phyloP scores from a whole-genome alignment of 1,140 invertebrate species.

The Heliconius melpomene region DNA sequence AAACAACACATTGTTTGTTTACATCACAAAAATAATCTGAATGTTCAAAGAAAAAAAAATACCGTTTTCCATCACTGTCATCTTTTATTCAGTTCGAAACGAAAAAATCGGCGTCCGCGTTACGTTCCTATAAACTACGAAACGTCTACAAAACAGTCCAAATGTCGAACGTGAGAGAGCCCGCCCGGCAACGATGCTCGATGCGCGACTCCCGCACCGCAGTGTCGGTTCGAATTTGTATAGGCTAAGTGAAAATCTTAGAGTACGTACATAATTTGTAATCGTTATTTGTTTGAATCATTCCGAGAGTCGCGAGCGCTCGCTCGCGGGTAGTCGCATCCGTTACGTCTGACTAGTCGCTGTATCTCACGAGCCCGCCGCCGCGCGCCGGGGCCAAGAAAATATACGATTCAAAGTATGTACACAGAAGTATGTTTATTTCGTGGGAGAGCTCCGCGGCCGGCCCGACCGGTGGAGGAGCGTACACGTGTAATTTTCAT shows the following conservation, averaged over 20 bases:
- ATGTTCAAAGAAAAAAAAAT: slow-evolving; percentile 35
- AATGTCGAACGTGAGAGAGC: slow-evolving; percentile 39
- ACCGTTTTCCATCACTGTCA: slow-evolving; percentile 41
- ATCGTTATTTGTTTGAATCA: slow-evolving; percentile 51
- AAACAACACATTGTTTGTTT: slow-evolving; percentile 39
- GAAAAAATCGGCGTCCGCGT: slow-evolving; percentile 33
- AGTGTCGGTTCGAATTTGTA: slow-evolving; percentile 45
- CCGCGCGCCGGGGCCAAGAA: slow-evolving; percentile 29
- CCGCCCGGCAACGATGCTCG: slow-evolving; percentile 77
- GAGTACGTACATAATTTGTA: slow-evolving; percentile 48
- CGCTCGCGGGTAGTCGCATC: slow-evolving; percentile 39
- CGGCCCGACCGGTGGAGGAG: slow-evolving; percentile 64
- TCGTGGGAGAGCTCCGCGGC: slow-evolving; percentile 69
- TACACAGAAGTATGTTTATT: slow-evolving; percentile 78
- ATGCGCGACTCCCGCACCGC: slow-evolving; percentile 46
- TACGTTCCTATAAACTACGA: slow-evolving; percentile 47
- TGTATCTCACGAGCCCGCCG: slow-evolving; percentile 26
- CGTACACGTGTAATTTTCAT: slow-evolving; percentile 69
- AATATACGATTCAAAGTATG: slow-evolving; percentile 79
- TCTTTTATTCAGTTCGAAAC: slow-evolving; percentile 40
- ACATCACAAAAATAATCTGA: slow-evolving; percentile 16
- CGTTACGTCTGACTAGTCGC: slow-evolving; percentile 43
- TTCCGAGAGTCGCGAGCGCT: slow-evolving; percentile 59
- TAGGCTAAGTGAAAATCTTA: slow-evolving; percentile 47
- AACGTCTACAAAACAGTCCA: slow-evolving; percentile 48